Evolutionary conservation across 2,888 invertebrate genomes (phyloP).

Genomic region (Andrena trimmerana): DNA sequence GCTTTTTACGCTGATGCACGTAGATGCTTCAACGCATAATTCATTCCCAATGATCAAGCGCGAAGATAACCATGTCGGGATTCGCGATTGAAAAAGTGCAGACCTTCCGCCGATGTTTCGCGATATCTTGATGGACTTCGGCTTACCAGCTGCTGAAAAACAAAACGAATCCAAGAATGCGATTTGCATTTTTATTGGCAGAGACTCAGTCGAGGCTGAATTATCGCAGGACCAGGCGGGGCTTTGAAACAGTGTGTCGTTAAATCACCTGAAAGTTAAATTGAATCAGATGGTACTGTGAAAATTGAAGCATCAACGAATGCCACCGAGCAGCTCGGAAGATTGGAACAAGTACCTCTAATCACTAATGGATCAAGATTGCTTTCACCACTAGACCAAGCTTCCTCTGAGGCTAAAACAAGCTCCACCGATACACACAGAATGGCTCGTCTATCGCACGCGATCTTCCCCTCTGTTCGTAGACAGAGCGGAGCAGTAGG

Average conservation of each 20-base stretch:
- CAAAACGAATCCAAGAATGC: not conserved
- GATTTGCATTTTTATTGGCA: not conserved
- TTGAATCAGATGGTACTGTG: too few relatives aligned
- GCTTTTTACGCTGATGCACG: conserved; percentile 6
- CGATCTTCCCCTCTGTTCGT: not conserved
- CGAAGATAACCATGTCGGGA: conserved; percentile 6
- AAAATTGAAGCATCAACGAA: too few relatives aligned
- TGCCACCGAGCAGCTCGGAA: too few relatives aligned
- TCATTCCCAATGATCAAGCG: conserved; percentile 15
- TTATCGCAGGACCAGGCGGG: too few relatives aligned
- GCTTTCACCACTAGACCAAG: not conserved
- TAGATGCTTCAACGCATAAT: not conserved
- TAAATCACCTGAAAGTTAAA: not conserved
- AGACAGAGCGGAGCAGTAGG: not conserved
- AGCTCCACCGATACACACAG: not conserved
- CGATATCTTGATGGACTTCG: conserved; percentile 11
- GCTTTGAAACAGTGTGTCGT: not conserved
- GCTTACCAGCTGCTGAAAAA: not conserved
- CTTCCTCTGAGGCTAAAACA: not conserved
- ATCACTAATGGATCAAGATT: conserved; percentile 11
- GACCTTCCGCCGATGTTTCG: not conserved
- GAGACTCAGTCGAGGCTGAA: not conserved
- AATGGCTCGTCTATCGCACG: not conserved
- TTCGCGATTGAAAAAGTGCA: conserved; percentile 7
- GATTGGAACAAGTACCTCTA: not conserved